Evolutionary conservation across 2,797 vertebrate species (phyloP).

Genomic region (Buphagus erythrorhynchus): DNA sequence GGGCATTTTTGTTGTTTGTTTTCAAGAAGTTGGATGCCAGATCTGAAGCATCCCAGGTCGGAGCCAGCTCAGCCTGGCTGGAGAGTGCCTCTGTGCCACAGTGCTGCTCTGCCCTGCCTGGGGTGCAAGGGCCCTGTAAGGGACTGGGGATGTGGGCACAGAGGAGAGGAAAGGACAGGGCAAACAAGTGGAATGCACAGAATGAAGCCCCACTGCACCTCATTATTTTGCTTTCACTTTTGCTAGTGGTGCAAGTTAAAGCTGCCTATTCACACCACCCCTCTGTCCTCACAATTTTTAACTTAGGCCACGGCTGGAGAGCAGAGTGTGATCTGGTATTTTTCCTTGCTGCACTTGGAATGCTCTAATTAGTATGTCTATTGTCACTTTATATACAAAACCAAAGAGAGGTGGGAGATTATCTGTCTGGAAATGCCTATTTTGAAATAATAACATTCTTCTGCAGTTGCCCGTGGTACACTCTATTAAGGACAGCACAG

Average conservation of each 20-base stretch:
- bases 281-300: neutral
- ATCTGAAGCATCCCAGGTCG: accelerated
- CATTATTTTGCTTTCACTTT: neutral
- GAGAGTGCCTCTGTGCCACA: neutral
- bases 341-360: neutral
- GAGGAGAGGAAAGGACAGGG: neutral
- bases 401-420: neutral
- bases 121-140: neutral
- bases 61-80: neutral
- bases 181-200: neutral
- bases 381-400: neutral
- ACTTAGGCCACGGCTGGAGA: neutral
- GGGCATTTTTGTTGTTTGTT: neutral
- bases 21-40: neutral
- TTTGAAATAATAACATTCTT: neutral
- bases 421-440: neutral
- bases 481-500: neutral
- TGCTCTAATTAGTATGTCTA: neutral
- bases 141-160: neutral
- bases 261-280: neutral
- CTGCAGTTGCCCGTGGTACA: neutral
- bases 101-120: neutral
- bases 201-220: neutral
- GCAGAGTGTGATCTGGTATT: neutral
- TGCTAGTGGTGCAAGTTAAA: neutral